Evolutionary conservation across 2,113 vertebrate genomes (phyloP), one percentile per base, ranked within the genome.

Genomic region (Apeltes quadracus): DNA sequence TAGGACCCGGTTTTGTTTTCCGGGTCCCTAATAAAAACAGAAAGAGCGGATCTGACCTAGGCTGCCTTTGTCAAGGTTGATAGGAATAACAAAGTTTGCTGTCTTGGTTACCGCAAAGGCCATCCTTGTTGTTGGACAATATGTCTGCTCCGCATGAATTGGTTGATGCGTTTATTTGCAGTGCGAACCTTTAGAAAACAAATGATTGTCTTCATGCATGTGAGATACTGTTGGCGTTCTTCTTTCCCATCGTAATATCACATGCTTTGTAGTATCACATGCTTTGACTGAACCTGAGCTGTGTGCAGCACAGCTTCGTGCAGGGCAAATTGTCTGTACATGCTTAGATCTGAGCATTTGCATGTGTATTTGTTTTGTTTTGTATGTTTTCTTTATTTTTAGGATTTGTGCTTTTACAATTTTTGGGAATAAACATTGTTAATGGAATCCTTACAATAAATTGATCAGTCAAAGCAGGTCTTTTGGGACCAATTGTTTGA

Each of bases 161-260:
- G 43, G 43, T 46, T 46, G 18, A 46, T 46, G 13, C 7, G 5
- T 46, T 46, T 46, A 46, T 46, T n/a, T n/a, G n/a, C n/a, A n/a
- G n/a, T n/a, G n/a, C n/a, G n/a, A n/a, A n/a, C n/a, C n/a, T n/a
- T n/a, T n/a, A n/a, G n/a, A n/a, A n/a, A n/a, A n/a, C n/a, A n/a
- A n/a, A n/a, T n/a, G n/a, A n/a, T n/a, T n/a, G n/a, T n/a, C n/a
- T 61, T 22, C 64, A 53, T 54, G 68, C 44, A 50, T 59, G 48
- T 61, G 75, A 56, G 13, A 22, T 50, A 1, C 50, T 57, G 15
- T 46, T 74, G 50, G 48, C 38, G 22, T 43, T 63, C 18, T 27
- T 56, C 46, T 56, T 38, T 72, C 68, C 67, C 25, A 51, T 58
- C 57, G 73, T 59, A 69, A 72, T 54, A 12, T 3, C n/a, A n/a